Percentiles rank a stretch among this genome's conserved stretches.
phyloP scores from a whole-genome alignment of 2,113 vertebrate genomes.

The Pituophis catenifer region DNA sequence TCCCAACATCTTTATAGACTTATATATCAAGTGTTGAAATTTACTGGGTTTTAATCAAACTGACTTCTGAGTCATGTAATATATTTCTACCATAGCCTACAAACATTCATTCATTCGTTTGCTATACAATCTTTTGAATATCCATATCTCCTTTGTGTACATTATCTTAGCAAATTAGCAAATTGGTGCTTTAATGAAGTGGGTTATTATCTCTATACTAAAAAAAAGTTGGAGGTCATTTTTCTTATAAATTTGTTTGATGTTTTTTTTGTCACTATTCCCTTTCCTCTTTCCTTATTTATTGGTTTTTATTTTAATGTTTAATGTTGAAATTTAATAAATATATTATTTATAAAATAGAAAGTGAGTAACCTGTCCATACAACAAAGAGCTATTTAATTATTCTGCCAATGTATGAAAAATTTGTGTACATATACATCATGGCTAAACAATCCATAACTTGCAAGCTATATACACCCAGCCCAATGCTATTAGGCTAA shows the following conservation, averaged over 20 bases:
- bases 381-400: neutral
- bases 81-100: neutral
- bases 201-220: neutral
- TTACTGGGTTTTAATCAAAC: neutral
- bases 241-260: neutral
- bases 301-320: neutral
- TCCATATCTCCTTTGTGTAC: neutral
- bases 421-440: neutral
- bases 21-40: neutral
- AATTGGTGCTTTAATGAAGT: neutral
- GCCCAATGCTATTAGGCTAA: neutral
- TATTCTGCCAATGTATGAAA: neutral
- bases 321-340: neutral
- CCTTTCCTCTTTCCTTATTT: neutral
- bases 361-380: neutral
- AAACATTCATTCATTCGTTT: neutral
- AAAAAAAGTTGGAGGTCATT: neutral
- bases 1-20: neutral
- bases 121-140: neutral
- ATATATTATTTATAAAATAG: neutral
- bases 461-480: neutral
- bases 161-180: neutral
- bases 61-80: neutral
- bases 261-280: neutral
- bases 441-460: neutral